Conservation (phyloP, 2,888 invertebrate genomes). For the Hedya salicella region DNA sequence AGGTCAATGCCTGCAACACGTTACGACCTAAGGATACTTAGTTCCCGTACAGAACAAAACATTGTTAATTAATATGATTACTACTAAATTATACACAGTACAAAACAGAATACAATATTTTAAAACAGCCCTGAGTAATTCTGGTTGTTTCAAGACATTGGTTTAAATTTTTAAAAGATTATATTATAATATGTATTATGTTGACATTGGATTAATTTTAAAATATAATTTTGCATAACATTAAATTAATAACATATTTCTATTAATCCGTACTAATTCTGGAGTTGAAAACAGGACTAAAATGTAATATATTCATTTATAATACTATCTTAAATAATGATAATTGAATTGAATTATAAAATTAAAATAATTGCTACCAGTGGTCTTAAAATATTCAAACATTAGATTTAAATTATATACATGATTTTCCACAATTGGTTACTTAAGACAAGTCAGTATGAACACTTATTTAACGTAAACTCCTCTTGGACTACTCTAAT, state of each 20-base stretch:
- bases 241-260: constrained; percentile 9
- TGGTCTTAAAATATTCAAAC: constrained; percentile 24
- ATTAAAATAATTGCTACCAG: constrained; percentile 30
- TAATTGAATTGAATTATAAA: constrained; percentile 16
- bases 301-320: neutral
- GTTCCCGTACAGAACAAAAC: constrained; percentile 26
- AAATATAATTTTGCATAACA: constrained; percentile 5
- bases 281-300: too few relatives aligned
- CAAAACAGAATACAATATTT: neutral
- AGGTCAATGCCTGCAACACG: constrained; percentile 19
- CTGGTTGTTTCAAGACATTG: neutral
- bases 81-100: constrained; percentile 8
- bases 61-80: neutral
- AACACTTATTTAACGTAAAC: constrained; percentile 20
- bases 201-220: constrained; percentile 7
- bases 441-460: constrained; percentile 23
- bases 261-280: neutral
- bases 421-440: constrained; percentile 22
- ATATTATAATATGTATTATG: constrained; percentile 10
- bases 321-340: constrained; percentile 17
- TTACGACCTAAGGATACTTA: constrained; percentile 30
- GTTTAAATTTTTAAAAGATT: neutral
- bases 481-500: constrained; percentile 12
- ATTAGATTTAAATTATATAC: constrained; percentile 32
- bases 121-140: neutral